phyloP scores from a whole-genome alignment of 2,113 vertebrate species.

The Symphodus melops region DNA sequence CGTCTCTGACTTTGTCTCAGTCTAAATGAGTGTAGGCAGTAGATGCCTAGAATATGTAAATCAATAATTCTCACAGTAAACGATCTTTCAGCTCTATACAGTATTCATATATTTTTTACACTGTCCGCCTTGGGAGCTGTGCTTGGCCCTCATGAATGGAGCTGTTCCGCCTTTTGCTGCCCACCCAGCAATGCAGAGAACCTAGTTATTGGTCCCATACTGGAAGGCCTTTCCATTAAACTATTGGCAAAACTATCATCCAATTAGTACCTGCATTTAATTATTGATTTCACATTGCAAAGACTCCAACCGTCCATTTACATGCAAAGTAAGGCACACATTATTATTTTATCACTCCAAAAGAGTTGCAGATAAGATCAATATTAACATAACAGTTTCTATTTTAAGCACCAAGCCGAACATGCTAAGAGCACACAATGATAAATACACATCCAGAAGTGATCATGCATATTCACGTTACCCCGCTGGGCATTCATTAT shows the following conservation, averaged over 20 bases:
- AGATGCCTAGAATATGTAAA: slow-evolving; percentile 16
- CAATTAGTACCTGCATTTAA: slow-evolving; percentile 57
- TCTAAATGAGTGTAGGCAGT: slow-evolving; percentile 5
- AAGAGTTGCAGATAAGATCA: slow-evolving; percentile 27
- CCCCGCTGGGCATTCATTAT: slow-evolving; percentile 59
- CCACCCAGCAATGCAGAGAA: slow-evolving; percentile 34
- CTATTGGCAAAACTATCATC: slow-evolving; percentile 49
- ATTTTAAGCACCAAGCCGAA: slow-evolving; percentile 58
- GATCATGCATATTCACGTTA: slow-evolving; percentile 74
- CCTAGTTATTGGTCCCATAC: slow-evolving; percentile 39
- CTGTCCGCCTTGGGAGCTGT: background rate
- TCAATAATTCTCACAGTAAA: slow-evolving; percentile 13
- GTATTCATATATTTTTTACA: slow-evolving; percentile 20
- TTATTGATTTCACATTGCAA: slow-evolving; percentile 49
- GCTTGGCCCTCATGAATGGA: background rate
- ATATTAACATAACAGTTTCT: slow-evolving; percentile 51
- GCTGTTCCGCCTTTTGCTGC: slow-evolving; percentile 17
- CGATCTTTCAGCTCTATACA: slow-evolving; percentile 11
- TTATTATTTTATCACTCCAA: slow-evolving; percentile 14
- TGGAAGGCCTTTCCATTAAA: slow-evolving; percentile 44
- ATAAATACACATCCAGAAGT: slow-evolving; percentile 61
- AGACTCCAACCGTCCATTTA: slow-evolving; percentile 42
- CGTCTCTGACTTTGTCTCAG: background rate
- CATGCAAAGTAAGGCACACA: slow-evolving; percentile 36
- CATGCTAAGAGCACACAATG: slow-evolving; percentile 56